Base-by-base conservation (phyloP, 2,797 vertebrate species). In the Apogon hyalosoma region DNA sequence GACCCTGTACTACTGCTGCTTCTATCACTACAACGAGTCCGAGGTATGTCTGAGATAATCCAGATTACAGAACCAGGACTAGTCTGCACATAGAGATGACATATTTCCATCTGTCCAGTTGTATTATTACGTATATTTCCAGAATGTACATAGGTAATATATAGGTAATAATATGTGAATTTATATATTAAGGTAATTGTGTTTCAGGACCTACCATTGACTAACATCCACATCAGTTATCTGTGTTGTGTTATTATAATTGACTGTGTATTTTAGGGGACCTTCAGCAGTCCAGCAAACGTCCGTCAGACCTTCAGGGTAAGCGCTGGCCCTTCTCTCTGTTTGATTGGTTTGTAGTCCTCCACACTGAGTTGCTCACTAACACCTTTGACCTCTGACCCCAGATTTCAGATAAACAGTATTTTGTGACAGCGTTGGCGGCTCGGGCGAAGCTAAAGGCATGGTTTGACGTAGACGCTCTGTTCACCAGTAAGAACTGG, bases 271-370 rank as follows among this genome's bases (percentile, higher is more conserved):
- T 31, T 43, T 0, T 81, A 95, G 97, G 96, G 96, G 43, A 97
- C 92, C 0, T 97, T 94, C 93, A 97, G 96, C 92, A 97, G 97
- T 75, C 97, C 98, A 0, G 24, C 89, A 71, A 98, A 97, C 90
- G 88, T 99, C 86, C 96, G 95, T 79, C 97, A 96, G 82, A 97
- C 96, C 0, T 99, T 99, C 83, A 98, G 95, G 95, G 97, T 98
- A 86, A 18, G 90, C 13, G 0, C 7, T 6, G 41, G 9, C 7
- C 0, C 40, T 12, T 36, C 40, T 8, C 0, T 3, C 21, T 24
- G 21, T 4, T 21, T n/a, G 10, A 24, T 3, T n/a, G 10, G 21
- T 24, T 24, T 24, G 21, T 24, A 4, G 21, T 24, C 21, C 21
- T 2, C 21, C 21, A 4, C 4, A 24, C 21, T 24, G 21, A 24